Conservation (phyloP, 2,113 vertebrate species). For the Neofelis nebulosa region DNA sequence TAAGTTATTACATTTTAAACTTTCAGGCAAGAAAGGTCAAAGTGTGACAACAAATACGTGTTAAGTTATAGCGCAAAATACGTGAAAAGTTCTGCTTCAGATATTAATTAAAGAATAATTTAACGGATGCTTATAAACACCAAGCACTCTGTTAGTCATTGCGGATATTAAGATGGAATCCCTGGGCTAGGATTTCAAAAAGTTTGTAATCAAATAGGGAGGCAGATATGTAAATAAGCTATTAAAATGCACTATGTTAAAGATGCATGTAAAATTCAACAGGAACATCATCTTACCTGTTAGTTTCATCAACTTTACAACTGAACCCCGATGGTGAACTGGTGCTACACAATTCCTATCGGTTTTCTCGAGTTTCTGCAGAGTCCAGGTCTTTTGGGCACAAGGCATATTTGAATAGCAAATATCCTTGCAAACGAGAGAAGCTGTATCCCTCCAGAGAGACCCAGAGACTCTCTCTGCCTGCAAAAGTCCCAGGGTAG, state of each 20-base stretch:
- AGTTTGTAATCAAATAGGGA: neutral
- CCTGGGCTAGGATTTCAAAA: neutral
- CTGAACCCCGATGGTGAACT: neutral
- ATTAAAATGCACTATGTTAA: neutral
- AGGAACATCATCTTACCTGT: neutral
- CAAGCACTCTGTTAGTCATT: neutral
- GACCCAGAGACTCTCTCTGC: neutral
- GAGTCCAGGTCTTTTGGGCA: neutral
- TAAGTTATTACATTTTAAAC: constrained; percentile 57
- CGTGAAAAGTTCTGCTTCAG: neutral
- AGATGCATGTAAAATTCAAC: neutral
- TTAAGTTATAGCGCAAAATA: neutral
- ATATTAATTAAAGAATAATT: neutral
- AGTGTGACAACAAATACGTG: neutral
- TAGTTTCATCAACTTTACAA: neutral
- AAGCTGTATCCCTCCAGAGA: neutral
- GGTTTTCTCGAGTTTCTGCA: neutral
- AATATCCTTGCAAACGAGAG: neutral
- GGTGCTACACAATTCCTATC: neutral
- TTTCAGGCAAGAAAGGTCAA: neutral
- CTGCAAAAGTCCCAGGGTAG: neutral
- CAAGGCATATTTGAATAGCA: neutral
- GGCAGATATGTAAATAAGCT: neutral
- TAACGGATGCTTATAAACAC: neutral
- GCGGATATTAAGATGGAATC: neutral